phyloP scores from a whole-genome alignment of 1,140 invertebrate genomes.

The Drosophila grimshawi region DNA sequence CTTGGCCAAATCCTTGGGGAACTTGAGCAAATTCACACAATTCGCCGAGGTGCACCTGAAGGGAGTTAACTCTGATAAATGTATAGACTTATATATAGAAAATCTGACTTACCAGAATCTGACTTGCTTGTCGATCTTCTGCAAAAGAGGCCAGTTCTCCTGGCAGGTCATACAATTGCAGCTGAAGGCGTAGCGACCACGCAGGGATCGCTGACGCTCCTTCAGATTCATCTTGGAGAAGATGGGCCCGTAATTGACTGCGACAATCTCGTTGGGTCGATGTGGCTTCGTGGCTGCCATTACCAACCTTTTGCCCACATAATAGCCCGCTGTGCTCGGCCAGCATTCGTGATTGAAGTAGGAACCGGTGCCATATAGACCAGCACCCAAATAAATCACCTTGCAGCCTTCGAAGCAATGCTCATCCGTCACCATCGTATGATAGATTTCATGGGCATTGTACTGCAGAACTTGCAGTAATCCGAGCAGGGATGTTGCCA shows the following conservation, averaged over 20 bases:
- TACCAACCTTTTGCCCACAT: slow-evolving; percentile 90
- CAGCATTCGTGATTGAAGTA: slow-evolving; percentile 96
- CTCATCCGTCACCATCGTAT: slow-evolving; percentile 86
- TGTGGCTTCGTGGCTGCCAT: slow-evolving; percentile 89
- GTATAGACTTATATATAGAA: too few species aligned
- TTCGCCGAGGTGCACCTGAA: slow-evolving; percentile 86
- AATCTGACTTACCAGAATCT: slow-evolving; percentile 68
- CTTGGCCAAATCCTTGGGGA: slow-evolving; percentile 75
- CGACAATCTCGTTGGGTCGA: slow-evolving; percentile 87
- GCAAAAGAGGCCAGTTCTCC: slow-evolving; percentile 91
- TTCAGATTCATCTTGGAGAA: slow-evolving; percentile 88
- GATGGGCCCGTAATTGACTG: slow-evolving; percentile 94
- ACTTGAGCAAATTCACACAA: slow-evolving; percentile 86
- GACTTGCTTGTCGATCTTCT: slow-evolving; percentile 86
- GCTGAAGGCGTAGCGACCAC: slow-evolving; percentile 91
- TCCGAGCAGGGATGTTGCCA: slow-evolving; percentile 88
- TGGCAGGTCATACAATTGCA: slow-evolving; percentile 91
- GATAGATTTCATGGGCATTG: slow-evolving; percentile 95
- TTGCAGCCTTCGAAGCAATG: slow-evolving; percentile 86
- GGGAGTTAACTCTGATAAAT: slow-evolving; percentile 4
- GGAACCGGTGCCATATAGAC: slow-evolving; percentile 91
- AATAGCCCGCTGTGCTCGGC: slow-evolving; percentile 91
- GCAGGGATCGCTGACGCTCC: slow-evolving; percentile 88
- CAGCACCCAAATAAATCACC: slow-evolving; percentile 90
- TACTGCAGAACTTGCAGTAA: slow-evolving; percentile 94